Percentiles rank a stretch among this genome's conserved stretches.
Evolutionary conservation across 2,888 invertebrate genomes (phyloP).

Genomic region (Himalopsyche tibetana): DNA sequence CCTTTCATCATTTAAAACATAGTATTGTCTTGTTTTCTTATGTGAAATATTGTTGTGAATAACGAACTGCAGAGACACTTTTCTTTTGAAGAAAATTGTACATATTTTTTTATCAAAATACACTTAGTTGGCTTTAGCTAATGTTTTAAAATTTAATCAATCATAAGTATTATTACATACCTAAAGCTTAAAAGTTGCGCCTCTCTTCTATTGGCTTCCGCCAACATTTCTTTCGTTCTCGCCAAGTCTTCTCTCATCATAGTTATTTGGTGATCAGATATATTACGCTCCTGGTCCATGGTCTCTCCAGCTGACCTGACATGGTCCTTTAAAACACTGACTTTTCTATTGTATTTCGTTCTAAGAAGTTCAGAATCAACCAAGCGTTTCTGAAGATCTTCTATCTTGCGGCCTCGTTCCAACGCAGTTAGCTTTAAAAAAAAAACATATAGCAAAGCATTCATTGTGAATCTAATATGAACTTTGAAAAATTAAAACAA

Average conservation of each 20-base stretch:
- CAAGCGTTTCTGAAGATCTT: constrained; percentile 87
- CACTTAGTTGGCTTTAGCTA: too few species aligned
- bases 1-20: too few species aligned
- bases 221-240: constrained; percentile 84
- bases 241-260: constrained; percentile 86
- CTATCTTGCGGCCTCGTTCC: constrained; percentile 89
- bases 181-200: constrained; percentile 87
- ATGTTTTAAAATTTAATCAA: too few species aligned
- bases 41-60: too few species aligned
- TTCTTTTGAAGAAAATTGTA: too few species aligned
- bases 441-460: not conserved
- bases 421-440: constrained; percentile 86
- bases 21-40: too few species aligned
- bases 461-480: too few species aligned
- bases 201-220: constrained; percentile 86
- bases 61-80: too few species aligned
- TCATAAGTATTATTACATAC: constrained; percentile 68
- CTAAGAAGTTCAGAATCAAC: constrained; percentile 89
- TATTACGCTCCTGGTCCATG: constrained; percentile 82
- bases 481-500: too few species aligned
- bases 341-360: constrained; percentile 84
- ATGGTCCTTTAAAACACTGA: constrained; percentile 84
- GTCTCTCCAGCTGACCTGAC: constrained; percentile 81
- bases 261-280: constrained; percentile 82
- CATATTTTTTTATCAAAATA: too few species aligned